These are phyloP conservation scores for Macroramphosus scolopax DNA, from an alignment of 2,797 vertebrate species.

Conservation along the genomic window DNA sequence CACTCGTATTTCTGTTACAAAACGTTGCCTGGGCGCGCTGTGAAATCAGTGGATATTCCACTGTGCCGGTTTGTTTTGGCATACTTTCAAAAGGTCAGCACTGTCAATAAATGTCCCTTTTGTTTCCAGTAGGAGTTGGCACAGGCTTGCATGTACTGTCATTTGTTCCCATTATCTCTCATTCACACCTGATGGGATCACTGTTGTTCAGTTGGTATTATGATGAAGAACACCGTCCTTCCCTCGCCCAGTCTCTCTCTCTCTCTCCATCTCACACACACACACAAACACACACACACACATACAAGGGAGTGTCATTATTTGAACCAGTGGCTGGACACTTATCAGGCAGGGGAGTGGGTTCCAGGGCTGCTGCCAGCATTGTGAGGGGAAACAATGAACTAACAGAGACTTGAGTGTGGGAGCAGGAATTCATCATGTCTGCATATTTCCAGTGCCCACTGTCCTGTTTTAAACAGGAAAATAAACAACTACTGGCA, in stretches of 20 bases:
- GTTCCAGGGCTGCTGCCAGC: conserved; percentile 47
- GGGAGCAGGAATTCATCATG: conserved; percentile 54
- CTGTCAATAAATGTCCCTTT: conserved; percentile 25
- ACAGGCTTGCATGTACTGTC: conserved; percentile 6
- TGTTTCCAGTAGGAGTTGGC: conserved; percentile 35
- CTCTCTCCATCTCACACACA: not conserved
- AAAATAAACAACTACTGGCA: conserved; percentile 41
- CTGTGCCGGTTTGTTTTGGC: conserved; percentile 35
- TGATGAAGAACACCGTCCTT: conserved; percentile 5
- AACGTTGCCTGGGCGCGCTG: not conserved
- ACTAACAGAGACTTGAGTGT: conserved; percentile 51
- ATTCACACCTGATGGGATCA: conserved; percentile 48
- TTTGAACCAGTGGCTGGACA: conserved; percentile 27
- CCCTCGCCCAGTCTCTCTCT: conserved; percentile 1
- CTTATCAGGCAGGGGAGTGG: conserved; percentile 40
- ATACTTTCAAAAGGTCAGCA: conserved; percentile 30
- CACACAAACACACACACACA: conserved; percentile 7
- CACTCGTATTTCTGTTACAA: not conserved
- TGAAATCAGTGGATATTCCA: conserved; percentile 7
- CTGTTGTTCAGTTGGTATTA: conserved; percentile 29
- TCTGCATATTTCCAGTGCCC: conserved; percentile 58
- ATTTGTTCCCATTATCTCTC: conserved; percentile 38
- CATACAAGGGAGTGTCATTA: conserved; percentile 23
- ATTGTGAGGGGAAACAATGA: conserved; percentile 68
- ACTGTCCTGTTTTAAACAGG: conserved; percentile 28